These are phyloP conservation scores for Camarhynchus parvulus DNA, from an alignment of 2,113 vertebrate genomes.

Conservation along the genomic window DNA sequence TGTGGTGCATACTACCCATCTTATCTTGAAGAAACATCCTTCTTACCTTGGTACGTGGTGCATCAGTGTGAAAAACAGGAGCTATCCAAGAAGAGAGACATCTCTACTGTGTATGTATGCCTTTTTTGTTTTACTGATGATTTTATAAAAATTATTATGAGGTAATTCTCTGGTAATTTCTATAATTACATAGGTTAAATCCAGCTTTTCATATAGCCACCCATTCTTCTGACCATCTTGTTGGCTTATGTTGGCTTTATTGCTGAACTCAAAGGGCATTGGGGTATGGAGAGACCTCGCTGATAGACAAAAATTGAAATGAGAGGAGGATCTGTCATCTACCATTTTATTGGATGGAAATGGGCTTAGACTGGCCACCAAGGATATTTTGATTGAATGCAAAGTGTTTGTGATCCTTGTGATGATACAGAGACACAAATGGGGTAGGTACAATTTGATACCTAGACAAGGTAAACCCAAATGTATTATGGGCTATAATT, in stretches of 20 bases:
- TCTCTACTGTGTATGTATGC: not conserved
- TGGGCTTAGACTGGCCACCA: not conserved
- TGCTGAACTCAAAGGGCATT: not conserved
- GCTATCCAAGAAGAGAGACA: not conserved
- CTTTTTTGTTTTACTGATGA: not conserved
- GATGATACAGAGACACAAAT: not conserved
- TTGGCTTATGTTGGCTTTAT: not conserved
- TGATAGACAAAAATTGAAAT: not conserved
- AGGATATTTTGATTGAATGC: not conserved
- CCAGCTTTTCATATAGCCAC: not conserved
- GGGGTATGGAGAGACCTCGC: accelerated
- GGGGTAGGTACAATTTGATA: not conserved
- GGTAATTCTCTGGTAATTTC: not conserved
- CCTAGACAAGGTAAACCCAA: not conserved
- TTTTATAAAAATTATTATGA: not conserved
- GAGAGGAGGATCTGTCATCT: not conserved
- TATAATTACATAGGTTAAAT: not conserved
- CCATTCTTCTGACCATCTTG: not conserved
- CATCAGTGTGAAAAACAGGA: not conserved
- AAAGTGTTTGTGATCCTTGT: not conserved
- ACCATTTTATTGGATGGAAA: not conserved
- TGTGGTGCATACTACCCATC: not conserved
- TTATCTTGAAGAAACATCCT: not conserved
- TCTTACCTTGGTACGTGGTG: not conserved
- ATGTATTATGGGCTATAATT: not conserved